Evolutionary conservation across 2,888 invertebrate genomes (phyloP), one percentile per base, ranked within the genome.

Genomic region (Caradrina clavipalpis): DNA sequence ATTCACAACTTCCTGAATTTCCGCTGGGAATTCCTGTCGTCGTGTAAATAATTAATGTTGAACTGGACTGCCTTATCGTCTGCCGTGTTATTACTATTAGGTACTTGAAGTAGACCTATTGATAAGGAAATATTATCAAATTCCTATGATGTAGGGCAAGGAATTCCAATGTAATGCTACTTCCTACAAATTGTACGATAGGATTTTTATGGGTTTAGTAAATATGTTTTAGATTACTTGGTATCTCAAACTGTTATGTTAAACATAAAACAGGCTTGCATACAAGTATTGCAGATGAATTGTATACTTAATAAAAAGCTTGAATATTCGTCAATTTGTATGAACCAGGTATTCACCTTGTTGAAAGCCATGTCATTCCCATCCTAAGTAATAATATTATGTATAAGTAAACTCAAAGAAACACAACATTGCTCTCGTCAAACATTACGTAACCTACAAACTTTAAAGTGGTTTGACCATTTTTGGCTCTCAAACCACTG

Each of bases 381-480:
- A 19, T 17, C 13, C 19, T 17, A 4, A 67, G 13, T 68, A 0
- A 5, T 10, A n/a, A 7, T 19, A 49, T 8, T 8, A 39, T 13
- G 3, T n/a, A n/a, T 21, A 15, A 2, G 4, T 26, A 47, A 54
- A 68, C 13, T 49, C 21, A 31, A 47, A 13, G 1, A 67, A 66
- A 67, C 31, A 47, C 11, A 47, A 54, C 10, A 31, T 17, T 17
- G 19, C 22, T 35, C 42, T 68, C 19, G 39, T 13, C 47, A 72
- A 63, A 51, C 17, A 57, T 69, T 54, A 63, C 57, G 60, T 69
- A 47, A 58, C 35, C 50, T n/a, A 47, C 10, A 61, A 68, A 51
- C 42, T 80, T 56, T 22, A 49, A 65, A 76, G 58, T 73, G 21
- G 54, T 73, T 74, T 70, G 76, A 59, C 61, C 77, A 78, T 81